Base-by-base conservation (phyloP, 2,888 invertebrate species). In the Nymphalis polychloros region DNA sequence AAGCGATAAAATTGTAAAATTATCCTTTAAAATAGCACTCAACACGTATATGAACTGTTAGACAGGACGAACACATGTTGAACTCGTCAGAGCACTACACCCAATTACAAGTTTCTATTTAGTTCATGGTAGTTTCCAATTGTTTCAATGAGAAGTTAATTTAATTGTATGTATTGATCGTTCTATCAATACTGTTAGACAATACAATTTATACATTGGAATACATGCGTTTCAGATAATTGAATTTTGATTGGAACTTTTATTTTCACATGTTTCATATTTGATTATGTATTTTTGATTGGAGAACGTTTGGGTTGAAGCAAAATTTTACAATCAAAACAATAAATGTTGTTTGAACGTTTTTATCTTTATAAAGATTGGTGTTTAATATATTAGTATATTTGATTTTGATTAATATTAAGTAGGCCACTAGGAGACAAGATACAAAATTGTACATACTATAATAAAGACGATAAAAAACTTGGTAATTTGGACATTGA, bases 111-210 rank as follows among this genome's bases (percentile, higher is more conserved):
- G 53, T 17, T 55, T 17, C 31, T n/a, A 10, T 31, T 8, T 23
- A 55, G 53, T 55, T 55, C 16, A 27, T 55, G 7, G 27, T 31
- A 23, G 53, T 55, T 55, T 55, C 31, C 53, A 55, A 17, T 55
- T 55, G 31, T 55, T 27, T 17, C 2, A 31, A 7, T 27, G 53
- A n/a, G 31, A 17, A 55, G 17, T 17, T 55, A 55, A 55, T 55
- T 31, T 31, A 23, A 55, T 55, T 55, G 17, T 31, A 27, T 17
- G 27, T 23, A 17, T 31, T 31, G 53, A 55, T 55, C 31, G 53
- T n/a, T 31, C 53, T 31, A 53, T 53, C 53, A n/a, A 17, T 31
- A 7, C 31, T 55, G 53, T 55, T 31, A n/a, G n/a, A 53, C 53
- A 16, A 31, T 31, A 17, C 31, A 55, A 50, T 19, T 27, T 23